A percentile compares a stretch with the other conserved stretches of the same genome.
Evolutionary conservation across 2,888 invertebrate species (phyloP).

Genomic region (Tiliacea aurago): DNA sequence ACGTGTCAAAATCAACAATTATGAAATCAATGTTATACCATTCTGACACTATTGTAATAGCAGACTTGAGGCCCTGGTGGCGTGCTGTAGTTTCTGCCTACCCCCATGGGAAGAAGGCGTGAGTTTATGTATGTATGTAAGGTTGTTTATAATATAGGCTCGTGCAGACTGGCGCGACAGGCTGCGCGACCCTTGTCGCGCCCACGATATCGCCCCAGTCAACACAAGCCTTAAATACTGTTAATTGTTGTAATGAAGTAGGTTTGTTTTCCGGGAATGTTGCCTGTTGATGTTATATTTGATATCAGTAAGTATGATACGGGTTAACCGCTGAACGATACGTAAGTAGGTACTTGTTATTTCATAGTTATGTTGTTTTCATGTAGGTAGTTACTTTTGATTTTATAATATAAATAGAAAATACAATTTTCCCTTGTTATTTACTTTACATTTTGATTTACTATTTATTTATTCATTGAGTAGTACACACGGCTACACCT

Average conservation of each 20-base stretch:
- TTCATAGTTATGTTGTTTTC: constrained; percentile 6
- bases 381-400: neutral
- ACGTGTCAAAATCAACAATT: no score
- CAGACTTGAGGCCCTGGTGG: no score
- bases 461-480: no score
- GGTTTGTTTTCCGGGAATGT: neutral
- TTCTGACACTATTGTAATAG: no score
- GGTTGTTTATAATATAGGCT: neutral
- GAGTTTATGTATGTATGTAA: neutral
- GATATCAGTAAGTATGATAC: no score
- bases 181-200: no score
- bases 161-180: no score
- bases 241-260: neutral
- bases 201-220: no score
- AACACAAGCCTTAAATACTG: no score
- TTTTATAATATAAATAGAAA: neutral
- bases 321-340: neutral
- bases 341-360: neutral
- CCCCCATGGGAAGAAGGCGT: neutral
- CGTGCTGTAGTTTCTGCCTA: no score
- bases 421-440: neutral
- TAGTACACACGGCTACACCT: no score
- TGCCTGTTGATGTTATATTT: neutral
- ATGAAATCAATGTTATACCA: neutral
- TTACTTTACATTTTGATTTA: no score